Percentiles rank a stretch among this genome's conserved stretches.
phyloP scores from a whole-genome alignment of 2,797 vertebrate genomes.

The Buphagus erythrorhynchus region DNA sequence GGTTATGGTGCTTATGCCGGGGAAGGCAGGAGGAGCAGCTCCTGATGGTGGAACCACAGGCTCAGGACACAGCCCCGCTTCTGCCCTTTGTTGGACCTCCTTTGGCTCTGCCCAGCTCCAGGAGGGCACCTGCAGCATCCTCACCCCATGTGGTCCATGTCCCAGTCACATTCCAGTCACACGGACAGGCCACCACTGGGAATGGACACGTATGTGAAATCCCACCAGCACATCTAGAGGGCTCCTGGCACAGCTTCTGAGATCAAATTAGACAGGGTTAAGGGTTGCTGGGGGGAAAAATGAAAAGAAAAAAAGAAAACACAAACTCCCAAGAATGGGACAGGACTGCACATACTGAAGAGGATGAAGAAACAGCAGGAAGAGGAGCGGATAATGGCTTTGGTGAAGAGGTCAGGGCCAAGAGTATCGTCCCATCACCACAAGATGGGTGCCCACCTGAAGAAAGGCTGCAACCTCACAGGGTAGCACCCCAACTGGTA shows the following conservation, averaged over 20 bases:
- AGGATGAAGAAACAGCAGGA: background rate
- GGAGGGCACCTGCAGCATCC: background rate
- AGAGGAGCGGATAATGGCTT: background rate
- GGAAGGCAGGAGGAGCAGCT: background rate
- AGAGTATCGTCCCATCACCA: fast-evolving
- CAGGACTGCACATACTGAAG: background rate
- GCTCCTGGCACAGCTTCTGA: background rate
- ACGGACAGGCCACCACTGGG: fast-evolving
- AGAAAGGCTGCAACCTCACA: background rate
- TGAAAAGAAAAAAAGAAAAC: background rate
- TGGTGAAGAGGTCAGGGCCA: background rate
- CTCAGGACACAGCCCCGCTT: fast-evolving
- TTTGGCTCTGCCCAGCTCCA: background rate
- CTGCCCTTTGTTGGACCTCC: background rate
- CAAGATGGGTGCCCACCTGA: background rate
- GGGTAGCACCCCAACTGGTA: background rate
- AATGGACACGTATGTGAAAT: fast-evolving
- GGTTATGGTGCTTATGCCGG: background rate
- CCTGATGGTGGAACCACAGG: background rate
- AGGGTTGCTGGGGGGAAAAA: fast-evolving
- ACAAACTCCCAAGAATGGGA: background rate
- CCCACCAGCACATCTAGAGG: background rate
- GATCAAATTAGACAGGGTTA: background rate
- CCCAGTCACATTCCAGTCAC: fast-evolving
- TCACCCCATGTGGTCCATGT: fast-evolving